These are phyloP conservation scores for Planiliza haematocheilus DNA, from an alignment of 2,113 vertebrate species.

Conservation along the genomic window DNA sequence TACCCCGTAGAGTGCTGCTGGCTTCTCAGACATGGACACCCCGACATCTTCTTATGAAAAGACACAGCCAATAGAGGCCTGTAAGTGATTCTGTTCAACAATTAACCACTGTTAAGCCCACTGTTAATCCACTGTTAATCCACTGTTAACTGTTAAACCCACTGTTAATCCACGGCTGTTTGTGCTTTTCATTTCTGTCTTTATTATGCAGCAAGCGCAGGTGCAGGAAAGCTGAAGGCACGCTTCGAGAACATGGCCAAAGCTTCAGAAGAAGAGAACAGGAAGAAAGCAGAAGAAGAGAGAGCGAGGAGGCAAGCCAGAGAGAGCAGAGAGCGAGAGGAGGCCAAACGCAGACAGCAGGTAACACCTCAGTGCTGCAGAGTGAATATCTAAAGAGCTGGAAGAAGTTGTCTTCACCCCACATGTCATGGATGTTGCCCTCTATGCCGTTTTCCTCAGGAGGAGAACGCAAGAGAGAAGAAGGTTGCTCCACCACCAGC, in stretches of 20 bases:
- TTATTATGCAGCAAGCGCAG: constrained; percentile 70
- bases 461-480: constrained; percentile 64
- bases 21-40: constrained; percentile 89
- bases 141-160: not conserved
- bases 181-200: not conserved
- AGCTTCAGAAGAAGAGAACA: constrained; percentile 84
- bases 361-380: constrained; percentile 39
- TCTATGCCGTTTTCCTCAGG: constrained; percentile 50
- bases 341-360: constrained; percentile 66
- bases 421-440: not conserved
- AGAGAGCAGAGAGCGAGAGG: constrained; percentile 82
- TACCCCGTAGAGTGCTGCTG: constrained; percentile 84
- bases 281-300: constrained; percentile 85
- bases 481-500: constrained; percentile 70
- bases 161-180: not conserved
- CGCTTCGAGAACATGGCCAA: constrained; percentile 92
- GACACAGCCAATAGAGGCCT: constrained; percentile 88
- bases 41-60: constrained; percentile 89
- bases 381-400: not conserved
- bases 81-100: constrained; percentile 77
- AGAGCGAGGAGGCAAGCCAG: constrained; percentile 77
- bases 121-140: not conserved
- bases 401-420: not conserved
- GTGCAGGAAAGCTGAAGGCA: constrained; percentile 88
- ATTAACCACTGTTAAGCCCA: too few species aligned